Base-by-base conservation (phyloP, 2,797 vertebrate species). In the Chaetophractus vellerosus region DNA sequence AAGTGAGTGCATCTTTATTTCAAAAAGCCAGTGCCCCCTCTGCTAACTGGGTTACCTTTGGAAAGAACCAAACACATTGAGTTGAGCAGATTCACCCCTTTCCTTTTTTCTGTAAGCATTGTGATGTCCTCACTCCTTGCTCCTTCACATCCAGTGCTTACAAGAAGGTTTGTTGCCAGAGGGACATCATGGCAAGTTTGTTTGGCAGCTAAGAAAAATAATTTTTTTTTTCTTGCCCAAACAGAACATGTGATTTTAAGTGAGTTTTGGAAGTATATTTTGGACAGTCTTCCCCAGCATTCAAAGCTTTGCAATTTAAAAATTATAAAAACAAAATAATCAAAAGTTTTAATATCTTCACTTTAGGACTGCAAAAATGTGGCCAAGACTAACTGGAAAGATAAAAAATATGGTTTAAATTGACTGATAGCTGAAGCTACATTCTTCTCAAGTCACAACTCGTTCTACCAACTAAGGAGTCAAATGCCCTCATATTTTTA, bases 181-280 rank as follows among this genome's bases (percentile, higher is more conserved):
- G 21, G 33, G 19, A 21, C 66, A 36, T 38, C 68, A 38, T 24
- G 68, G 26, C 23, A 41, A 72, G 69, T n/a, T 14, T 9, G 10
- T 1, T 0, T 6, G 59, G 28, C 6, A 45, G 45, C 24, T 1
- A 9, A 1, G 28, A 31, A 1, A 8, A 24, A 24, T 0, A 1
- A 9, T 0, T 12, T 31, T 61, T 15, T 1, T 31, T 19, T 31
- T 23, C 26, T 19, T 38, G 9, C n/a, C 41, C 41, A 5, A 31
- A 33, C 41, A 48, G 16, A 33, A 11, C 31, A 3, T 14, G 9
- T 24, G 52, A 80, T 21, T 10, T 36, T 4, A 8, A 18, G 9
- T 16, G 4, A 21, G 19, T 28, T 61, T 24, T 61, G 9, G 4
- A 33, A 4, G 52, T 33, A 36, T 26, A 10, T 38, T 50, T 26